Conservation (phyloP, 1,140 invertebrate species). For the Yoshiicerus persimilis region DNA sequence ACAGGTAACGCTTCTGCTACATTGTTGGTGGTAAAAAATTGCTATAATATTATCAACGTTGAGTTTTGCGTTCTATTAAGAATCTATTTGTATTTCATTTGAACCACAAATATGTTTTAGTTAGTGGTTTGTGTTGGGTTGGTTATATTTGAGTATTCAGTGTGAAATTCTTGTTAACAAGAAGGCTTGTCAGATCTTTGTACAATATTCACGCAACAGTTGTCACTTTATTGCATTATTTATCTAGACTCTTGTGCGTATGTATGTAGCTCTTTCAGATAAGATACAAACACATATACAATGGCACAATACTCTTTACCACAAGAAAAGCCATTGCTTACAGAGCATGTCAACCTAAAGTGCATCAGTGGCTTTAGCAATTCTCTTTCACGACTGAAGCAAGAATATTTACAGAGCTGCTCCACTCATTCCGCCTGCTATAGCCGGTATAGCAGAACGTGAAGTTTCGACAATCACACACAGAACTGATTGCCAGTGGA, state of each 20-base stretch:
- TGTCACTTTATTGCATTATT: slow-evolving; percentile 41
- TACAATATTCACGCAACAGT: slow-evolving; percentile 37
- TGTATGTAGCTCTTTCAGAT: slow-evolving; percentile 7
- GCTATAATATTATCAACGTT: not conserved
- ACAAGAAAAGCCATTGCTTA: not conserved
- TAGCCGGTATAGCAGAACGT: not conserved
- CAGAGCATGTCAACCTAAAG: not conserved
- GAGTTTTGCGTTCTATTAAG: not conserved
- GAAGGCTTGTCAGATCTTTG: slow-evolving; percentile 20
- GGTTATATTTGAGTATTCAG: not conserved
- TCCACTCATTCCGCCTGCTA: not conserved
- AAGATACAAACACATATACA: not conserved
- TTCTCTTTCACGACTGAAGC: not conserved
- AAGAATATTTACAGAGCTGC: not conserved
- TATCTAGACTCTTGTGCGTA: slow-evolving; percentile 14
- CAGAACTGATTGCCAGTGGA: not conserved
- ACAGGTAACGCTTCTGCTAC: too few relatives aligned
- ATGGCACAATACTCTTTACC: not conserved
- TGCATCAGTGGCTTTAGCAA: slow-evolving; percentile 18
- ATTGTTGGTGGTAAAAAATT: not conserved
- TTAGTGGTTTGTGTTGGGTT: not conserved
- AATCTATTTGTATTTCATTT: not conserved
- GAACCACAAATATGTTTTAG: not conserved
- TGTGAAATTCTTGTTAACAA: slow-evolving; percentile 16
- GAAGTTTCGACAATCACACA: not conserved